Conservation (phyloP, 2,113 vertebrate genomes). For the Elgaria multicarinata region DNA sequence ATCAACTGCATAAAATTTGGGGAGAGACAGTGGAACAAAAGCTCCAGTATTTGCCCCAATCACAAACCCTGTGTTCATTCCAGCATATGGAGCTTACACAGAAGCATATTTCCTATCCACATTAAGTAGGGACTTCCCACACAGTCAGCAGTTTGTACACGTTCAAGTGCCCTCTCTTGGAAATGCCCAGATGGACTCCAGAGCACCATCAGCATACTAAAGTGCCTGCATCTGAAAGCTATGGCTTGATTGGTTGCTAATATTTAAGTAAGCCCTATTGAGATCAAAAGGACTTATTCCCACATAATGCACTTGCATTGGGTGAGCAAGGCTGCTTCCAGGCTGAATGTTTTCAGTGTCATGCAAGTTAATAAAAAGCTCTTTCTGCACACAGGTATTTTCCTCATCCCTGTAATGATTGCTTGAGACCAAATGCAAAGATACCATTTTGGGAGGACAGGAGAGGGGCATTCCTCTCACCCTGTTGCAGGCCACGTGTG, state of each 20-base stretch:
- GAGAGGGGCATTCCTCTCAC: rapidly evolving
- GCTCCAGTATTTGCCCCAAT: not conserved
- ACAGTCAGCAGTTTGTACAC: not conserved
- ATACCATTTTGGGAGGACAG: not conserved
- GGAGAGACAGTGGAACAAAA: not conserved
- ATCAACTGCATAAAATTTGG: not conserved
- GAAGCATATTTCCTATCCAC: not conserved
- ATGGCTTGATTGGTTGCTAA: not conserved
- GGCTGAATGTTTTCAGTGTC: not conserved
- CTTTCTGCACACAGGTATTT: not conserved
- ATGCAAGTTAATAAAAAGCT: not conserved
- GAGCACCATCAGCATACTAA: not conserved
- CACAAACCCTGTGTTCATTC: not conserved
- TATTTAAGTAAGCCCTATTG: not conserved
- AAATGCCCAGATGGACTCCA: not conserved
- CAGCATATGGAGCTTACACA: not conserved
- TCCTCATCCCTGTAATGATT: not conserved
- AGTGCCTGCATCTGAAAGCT: not conserved
- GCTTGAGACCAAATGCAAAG: not conserved
- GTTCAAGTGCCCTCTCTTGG: not conserved
- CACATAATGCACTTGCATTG: not conserved
- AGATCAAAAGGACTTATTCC: not conserved
- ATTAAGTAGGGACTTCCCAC: not conserved
- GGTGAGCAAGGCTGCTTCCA: not conserved
- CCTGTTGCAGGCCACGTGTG: not conserved